Conservation (phyloP, 2,888 invertebrate genomes). For the Conus canariensis region DNA sequence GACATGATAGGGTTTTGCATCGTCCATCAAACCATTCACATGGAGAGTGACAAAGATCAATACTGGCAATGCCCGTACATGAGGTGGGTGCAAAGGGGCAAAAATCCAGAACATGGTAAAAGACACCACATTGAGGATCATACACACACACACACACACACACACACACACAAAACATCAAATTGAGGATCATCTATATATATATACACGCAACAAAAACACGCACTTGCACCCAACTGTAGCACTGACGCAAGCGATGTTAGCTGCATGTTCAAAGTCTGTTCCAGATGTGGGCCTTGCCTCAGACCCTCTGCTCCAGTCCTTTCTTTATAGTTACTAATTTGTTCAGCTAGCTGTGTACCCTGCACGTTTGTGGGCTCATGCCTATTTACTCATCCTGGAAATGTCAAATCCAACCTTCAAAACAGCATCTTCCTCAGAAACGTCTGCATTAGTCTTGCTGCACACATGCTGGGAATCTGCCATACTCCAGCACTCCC, state of each 20-base stretch:
- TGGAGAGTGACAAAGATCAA: too few relatives aligned
- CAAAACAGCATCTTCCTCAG: too few relatives aligned
- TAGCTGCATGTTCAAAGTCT: not conserved
- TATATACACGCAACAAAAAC: not conserved
- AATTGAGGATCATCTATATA: not conserved
- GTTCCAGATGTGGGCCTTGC: too few relatives aligned
- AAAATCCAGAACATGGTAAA: not conserved
- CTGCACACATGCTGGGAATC: too few relatives aligned
- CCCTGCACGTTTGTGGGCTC: not conserved
- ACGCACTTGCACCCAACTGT: not conserved
- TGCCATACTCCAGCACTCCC: too few relatives aligned
- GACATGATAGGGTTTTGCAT: too few relatives aligned
- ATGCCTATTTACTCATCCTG: not conserved
- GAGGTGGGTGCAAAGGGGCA: not conserved
- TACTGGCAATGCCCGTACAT: too few relatives aligned
- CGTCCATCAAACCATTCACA: too few relatives aligned
- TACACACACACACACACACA: slow-evolving; percentile 4
- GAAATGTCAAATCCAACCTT: too few relatives aligned
- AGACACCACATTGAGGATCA: not conserved
- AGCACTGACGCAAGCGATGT: not conserved
- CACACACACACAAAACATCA: slow-evolving; percentile 8
- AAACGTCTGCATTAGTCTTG: too few relatives aligned
- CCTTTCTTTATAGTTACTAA: not conserved
- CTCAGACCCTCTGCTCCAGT: not conserved
- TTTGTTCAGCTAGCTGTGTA: not conserved